Conservation (phyloP, 2,888 invertebrate genomes). For the Mesorhabditis spiculigera region DNA sequence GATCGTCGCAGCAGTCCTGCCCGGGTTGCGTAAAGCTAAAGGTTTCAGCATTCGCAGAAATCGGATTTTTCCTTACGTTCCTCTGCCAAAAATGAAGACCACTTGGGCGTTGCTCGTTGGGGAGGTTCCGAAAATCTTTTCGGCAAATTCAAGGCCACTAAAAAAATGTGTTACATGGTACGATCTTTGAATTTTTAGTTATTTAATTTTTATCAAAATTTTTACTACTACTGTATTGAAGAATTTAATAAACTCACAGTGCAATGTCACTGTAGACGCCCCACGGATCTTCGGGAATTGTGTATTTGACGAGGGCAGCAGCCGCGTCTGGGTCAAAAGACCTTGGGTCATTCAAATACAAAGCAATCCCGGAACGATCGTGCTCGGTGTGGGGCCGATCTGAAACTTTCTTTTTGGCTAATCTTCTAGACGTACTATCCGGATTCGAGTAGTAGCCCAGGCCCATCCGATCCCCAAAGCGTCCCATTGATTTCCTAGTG, state of each 20-base stretch:
- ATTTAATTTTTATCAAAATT: no score
- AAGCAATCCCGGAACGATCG: neutral
- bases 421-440: neutral
- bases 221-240: no score
- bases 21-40: neutral
- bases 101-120: neutral
- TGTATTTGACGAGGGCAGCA: neutral
- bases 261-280: neutral
- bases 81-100: neutral
- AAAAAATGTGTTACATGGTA: no score
- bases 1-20: neutral
- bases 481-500: neutral
- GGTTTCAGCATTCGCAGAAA: no score
- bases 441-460: neutral
- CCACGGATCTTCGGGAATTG: neutral
- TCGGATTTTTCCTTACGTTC: neutral
- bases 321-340: neutral
- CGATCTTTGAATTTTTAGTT: accelerated
- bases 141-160: neutral
- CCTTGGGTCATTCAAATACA: neutral
- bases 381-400: neutral
- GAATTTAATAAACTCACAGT: neutral
- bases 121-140: neutral
- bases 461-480: neutral
- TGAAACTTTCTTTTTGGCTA: neutral